Evolutionary conservation across 2,888 invertebrate genomes (phyloP).

Genomic region (Cyrtodaria siliqua): DNA sequence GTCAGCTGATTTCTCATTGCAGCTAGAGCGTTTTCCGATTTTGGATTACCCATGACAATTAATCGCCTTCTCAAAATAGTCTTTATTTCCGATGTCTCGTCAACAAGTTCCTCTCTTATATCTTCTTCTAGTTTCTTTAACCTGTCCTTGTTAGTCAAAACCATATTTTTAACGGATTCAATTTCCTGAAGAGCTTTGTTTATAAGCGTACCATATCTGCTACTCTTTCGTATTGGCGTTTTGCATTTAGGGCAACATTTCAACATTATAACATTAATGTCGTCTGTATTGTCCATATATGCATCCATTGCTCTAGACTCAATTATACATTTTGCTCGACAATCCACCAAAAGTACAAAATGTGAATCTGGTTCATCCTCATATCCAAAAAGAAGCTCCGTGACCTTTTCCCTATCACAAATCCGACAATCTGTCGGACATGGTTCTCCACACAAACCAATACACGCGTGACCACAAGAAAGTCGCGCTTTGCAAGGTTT

Average conservation of each 20-base stretch:
- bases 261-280: constrained; percentile 60
- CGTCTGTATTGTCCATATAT: constrained; percentile 81
- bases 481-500: constrained; percentile 82
- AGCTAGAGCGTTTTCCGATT: not conserved
- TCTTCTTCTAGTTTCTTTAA: constrained; percentile 59
- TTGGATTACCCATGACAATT: not conserved
- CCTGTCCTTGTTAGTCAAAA: constrained; percentile 27
- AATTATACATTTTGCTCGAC: constrained; percentile 81
- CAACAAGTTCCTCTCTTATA: constrained; percentile 21
- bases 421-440: constrained; percentile 89
- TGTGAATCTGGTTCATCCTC: constrained; percentile 88
- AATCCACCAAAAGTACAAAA: constrained; percentile 82
- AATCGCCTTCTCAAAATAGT: not conserved
- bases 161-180: constrained; percentile 77
- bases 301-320: constrained; percentile 84
- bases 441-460: constrained; percentile 91
- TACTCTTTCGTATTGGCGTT: constrained; percentile 88
- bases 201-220: constrained; percentile 88
- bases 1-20: not conserved
- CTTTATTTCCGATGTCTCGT: not conserved
- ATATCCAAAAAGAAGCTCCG: constrained; percentile 86
- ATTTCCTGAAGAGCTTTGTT: constrained; percentile 85
- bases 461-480: constrained; percentile 87
- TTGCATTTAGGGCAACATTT: constrained; percentile 89
- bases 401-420: constrained; percentile 86